Percentiles rank a stretch among this genome's conserved stretches.
Conservation (phyloP, 2,888 invertebrate genomes). For the Drosophila kanekoi region DNA sequence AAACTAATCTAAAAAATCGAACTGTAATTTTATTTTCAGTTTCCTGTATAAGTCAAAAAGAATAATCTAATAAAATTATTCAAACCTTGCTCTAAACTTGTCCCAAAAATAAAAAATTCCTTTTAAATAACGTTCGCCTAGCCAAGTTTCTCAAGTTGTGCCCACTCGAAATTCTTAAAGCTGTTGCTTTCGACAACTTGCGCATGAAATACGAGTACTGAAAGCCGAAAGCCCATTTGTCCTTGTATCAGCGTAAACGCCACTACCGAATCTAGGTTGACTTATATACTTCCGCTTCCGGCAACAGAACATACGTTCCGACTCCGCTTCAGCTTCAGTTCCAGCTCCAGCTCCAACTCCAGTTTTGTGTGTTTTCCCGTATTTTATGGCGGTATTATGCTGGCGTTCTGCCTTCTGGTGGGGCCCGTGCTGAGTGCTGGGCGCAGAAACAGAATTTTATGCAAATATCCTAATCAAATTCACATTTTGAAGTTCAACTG, state of each 20-base stretch:
- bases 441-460: conserved; percentile 83
- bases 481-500: conserved; percentile 85
- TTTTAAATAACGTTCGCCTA: background rate
- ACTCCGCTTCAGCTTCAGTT: conserved; percentile 36
- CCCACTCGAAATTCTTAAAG: conserved; percentile 35
- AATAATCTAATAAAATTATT: too few species aligned
- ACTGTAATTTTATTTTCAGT: too few species aligned
- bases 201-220: conserved; percentile 43
- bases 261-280: conserved; percentile 79
- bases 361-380: conserved; percentile 30
- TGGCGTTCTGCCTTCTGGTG: conserved; percentile 25
- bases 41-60: too few species aligned
- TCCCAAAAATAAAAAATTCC: too few species aligned
- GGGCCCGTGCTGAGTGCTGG: conserved; percentile 41
- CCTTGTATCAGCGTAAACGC: conserved; percentile 75
- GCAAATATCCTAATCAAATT: conserved; percentile 86
- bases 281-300: conserved; percentile 83
- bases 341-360: conserved; percentile 17
- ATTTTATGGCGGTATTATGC: conserved; percentile 68
- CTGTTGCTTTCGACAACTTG: conserved; percentile 41
- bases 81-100: too few species aligned
- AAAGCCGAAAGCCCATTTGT: conserved; percentile 76
- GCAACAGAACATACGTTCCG: conserved; percentile 71
- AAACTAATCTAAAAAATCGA: too few species aligned
- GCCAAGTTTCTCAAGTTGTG: conserved; percentile 16